These are phyloP conservation scores for Mimas tiliae DNA, from an alignment of 2,888 invertebrate species.

Conservation along the genomic window DNA sequence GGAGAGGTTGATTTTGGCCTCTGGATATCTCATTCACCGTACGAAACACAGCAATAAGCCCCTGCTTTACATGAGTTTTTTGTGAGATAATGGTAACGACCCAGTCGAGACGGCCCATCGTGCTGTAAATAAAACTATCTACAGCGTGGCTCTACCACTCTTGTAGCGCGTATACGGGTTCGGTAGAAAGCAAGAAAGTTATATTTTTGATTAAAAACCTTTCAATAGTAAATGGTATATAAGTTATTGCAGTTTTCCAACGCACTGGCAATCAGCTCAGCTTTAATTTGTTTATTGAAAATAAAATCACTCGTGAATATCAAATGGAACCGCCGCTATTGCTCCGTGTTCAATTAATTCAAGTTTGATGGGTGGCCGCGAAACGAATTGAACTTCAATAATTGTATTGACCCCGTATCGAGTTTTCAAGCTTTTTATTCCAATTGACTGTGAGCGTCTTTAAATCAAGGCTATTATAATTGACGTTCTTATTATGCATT, in stretches of 20 bases:
- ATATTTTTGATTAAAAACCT: too few relatives aligned
- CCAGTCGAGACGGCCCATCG: too few relatives aligned
- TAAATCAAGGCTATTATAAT: constrained; percentile 16
- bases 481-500: constrained; percentile 37
- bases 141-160: too few relatives aligned
- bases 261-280: background rate
- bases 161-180: too few relatives aligned
- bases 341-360: constrained; percentile 20
- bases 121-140: too few relatives aligned
- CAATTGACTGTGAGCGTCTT: constrained; percentile 39
- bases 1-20: too few relatives aligned
- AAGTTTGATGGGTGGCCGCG: constrained; percentile 37
- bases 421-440: constrained; percentile 41
- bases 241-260: background rate
- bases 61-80: too few relatives aligned
- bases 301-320: constrained; percentile 1
- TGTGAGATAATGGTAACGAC: too few relatives aligned
- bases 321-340: constrained; percentile 1
- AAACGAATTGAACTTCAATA: constrained; percentile 59
- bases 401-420: constrained; percentile 59
- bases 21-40: too few relatives aligned
- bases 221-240: too few relatives aligned
- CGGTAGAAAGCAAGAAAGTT: too few relatives aligned
- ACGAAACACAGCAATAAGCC: too few relatives aligned
- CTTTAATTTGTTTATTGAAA: background rate